Conservation (phyloP, 2,113 vertebrate genomes). For the Crotophaga sulcirostris region DNA sequence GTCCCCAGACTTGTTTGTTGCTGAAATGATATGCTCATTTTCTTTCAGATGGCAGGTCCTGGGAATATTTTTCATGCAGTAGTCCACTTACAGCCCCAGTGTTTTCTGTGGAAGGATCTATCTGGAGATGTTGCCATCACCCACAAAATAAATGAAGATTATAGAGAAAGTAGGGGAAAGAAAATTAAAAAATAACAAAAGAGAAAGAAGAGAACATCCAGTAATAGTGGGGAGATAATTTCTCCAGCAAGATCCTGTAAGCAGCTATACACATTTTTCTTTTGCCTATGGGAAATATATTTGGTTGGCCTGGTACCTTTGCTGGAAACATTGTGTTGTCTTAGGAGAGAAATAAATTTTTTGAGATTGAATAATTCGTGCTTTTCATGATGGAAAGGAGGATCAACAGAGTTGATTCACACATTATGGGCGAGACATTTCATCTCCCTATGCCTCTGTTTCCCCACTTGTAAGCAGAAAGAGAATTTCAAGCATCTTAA, state of each 20-base stretch:
- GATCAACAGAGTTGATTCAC: background rate
- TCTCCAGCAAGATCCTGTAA: background rate
- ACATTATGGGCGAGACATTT: background rate
- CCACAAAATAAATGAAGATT: background rate
- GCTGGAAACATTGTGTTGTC: background rate
- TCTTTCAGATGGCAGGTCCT: background rate
- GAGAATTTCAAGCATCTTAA: background rate
- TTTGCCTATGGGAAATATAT: conserved; percentile 6
- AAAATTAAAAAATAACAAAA: background rate
- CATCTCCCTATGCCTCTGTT: background rate
- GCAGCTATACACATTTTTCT: background rate
- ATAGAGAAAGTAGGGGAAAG: background rate
- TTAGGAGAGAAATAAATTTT: background rate
- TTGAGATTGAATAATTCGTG: background rate
- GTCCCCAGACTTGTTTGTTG: background rate
- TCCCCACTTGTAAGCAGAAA: background rate
- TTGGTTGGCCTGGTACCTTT: background rate
- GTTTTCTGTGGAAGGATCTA: background rate
- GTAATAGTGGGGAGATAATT: background rate
- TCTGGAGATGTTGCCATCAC: background rate
- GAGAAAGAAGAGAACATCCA: background rate
- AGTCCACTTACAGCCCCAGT: background rate
- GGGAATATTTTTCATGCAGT: background rate
- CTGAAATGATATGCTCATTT: background rate
- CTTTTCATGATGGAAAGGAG: background rate